These are phyloP conservation scores for Philonicus albiceps DNA, from an alignment of 2,888 invertebrate species.

Conservation along the genomic window DNA sequence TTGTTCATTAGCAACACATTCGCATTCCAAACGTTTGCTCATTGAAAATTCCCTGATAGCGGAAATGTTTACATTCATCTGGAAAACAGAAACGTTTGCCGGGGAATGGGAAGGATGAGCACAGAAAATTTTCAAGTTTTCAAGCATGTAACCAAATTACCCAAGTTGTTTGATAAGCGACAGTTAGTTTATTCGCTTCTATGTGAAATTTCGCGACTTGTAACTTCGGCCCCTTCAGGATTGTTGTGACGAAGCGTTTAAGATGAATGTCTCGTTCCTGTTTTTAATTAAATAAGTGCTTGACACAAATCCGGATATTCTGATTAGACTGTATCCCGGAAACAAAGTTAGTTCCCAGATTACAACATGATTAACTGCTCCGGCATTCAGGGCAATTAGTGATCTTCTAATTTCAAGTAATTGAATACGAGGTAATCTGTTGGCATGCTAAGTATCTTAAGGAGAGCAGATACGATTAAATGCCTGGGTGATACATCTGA, in stretches of 20 bases:
- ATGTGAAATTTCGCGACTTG: conserved; percentile 27
- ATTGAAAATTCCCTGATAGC: conserved; percentile 37
- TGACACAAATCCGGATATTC: conserved; percentile 20
- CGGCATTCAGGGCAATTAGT: background rate
- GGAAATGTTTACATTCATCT: conserved; percentile 40
- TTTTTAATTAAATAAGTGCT: conserved; percentile 37
- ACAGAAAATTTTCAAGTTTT: conserved; percentile 35
- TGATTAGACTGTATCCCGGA: conserved; percentile 25
- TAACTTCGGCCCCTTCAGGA: background rate
- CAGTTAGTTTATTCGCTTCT: background rate
- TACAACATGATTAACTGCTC: conserved; percentile 31
- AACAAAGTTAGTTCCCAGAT: conserved; percentile 21
- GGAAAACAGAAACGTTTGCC: conserved; percentile 28
- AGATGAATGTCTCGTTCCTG: conserved; percentile 37
- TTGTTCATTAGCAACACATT: conserved; percentile 39
- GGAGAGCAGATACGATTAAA: background rate
- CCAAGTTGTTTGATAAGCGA: conserved; percentile 27
- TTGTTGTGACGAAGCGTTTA: background rate
- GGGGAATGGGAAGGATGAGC: background rate
- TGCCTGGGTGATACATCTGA: background rate
- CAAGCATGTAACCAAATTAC: conserved; percentile 36
- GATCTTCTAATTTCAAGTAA: background rate
- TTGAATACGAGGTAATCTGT: background rate
- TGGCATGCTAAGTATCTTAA: background rate
- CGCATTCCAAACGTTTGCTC: conserved; percentile 19